Evolutionary conservation across 2,888 invertebrate species (phyloP).

Genomic region (Mactromeris polynyma): DNA sequence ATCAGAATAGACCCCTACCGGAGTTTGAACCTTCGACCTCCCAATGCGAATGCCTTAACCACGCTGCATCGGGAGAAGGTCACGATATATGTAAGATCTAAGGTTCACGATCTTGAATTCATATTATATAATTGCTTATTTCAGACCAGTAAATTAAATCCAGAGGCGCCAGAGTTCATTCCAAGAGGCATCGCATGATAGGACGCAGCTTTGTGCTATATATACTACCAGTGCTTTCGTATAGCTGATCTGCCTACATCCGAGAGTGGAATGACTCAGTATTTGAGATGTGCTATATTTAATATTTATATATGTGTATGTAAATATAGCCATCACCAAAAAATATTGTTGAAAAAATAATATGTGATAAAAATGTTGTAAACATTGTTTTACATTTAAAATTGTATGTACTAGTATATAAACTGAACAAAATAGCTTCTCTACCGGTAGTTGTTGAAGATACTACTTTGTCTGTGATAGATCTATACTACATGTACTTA

Average conservation of each 20-base stretch:
- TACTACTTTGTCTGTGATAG: too few species aligned
- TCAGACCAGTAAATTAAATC: constrained; percentile 83
- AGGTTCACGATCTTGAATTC: too few species aligned
- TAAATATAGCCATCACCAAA: background rate
- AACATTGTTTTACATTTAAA: background rate
- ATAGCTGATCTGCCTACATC: constrained; percentile 32
- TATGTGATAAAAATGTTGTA: constrained; percentile 7
- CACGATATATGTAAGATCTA: too few species aligned
- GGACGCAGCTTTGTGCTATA: constrained; percentile 40
- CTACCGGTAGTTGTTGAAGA: background rate
- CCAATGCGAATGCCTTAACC: too few species aligned
- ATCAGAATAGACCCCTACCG: too few species aligned
- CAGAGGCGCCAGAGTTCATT: constrained; percentile 84
- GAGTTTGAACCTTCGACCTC: too few species aligned
- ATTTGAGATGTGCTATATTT: constrained; percentile 15
- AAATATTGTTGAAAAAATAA: constrained; percentile 3
- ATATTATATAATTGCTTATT: constrained; percentile 45
- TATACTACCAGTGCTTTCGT: constrained; percentile 62
- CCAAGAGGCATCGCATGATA: constrained; percentile 72
- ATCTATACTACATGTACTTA: too few species aligned
- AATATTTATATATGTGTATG: background rate
- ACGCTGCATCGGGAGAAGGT: too few species aligned
- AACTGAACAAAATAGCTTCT: background rate
- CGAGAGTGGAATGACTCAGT: constrained; percentile 10
- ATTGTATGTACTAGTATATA: background rate